Base-by-base conservation (phyloP, 2,797 vertebrate species). In the Lepus townsendii region DNA sequence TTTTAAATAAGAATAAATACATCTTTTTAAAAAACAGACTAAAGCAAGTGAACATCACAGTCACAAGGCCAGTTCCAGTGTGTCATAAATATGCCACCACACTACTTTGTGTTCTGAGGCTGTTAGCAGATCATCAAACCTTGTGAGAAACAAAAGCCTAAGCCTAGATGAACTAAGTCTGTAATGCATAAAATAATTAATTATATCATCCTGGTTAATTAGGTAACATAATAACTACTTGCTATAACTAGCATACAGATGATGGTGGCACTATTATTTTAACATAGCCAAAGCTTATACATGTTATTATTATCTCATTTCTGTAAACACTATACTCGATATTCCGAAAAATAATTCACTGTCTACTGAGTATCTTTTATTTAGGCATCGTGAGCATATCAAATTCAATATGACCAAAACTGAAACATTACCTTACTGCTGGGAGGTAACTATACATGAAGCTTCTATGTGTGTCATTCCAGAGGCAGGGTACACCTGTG, bases 171-270 rank as follows among this genome's bases (percentile, higher is more conserved):
- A 90, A 92, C 17, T 87, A 38, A 80, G 47, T 90, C 77, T 85
- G 30, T 22, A 82, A 83, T 85, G 30, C 78, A 90, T 92, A 80
- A 90, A 93, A 71, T 90, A 80, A 84, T 24, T 63, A 80, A 62
- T 69, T 47, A 52, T 66, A 65, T 68, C 42, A 76, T 22, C 42
- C 7, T 47, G 26, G 14, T 90, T 85, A 57, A 65, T 62, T n/a
- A 78, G 60, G 35, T 10, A 83, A 71, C 57, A 30, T 35, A 62
- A 57, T 66, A 93, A 93, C 30, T 9, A 76, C 20, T 54, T 82
- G 80, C 24, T 92, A 1, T 65, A 76, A 86, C 42, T 52, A 17
- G 83, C 73, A 83, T 90, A 80, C 7, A 83, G 73, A 82, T 69
- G 27, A 85, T 12, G 71, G 22, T 30, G 50, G 76, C 1, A 26